Evolutionary conservation across 2,113 vertebrate genomes (phyloP).

Genomic region (Australoheros scitulus): DNA sequence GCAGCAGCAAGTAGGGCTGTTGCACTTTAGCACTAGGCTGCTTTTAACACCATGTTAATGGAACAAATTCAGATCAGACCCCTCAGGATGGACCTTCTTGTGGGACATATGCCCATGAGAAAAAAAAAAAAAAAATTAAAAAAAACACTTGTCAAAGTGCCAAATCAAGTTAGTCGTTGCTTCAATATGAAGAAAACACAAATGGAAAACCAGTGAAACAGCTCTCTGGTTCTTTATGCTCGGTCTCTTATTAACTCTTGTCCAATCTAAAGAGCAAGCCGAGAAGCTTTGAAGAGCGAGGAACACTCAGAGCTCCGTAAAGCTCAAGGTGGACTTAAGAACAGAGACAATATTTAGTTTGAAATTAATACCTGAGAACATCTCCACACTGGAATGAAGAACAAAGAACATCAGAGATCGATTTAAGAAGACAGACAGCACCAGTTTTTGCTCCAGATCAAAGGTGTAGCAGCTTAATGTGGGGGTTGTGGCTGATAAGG

Average conservation of each 20-base stretch:
- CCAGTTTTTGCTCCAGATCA: background rate
- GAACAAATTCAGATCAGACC: constrained; percentile 6
- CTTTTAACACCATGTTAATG: constrained; percentile 57
- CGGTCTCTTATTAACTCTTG: no score
- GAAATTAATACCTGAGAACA: background rate
- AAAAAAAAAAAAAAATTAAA: no score
- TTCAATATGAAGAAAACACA: background rate
- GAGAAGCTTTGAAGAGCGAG: background rate
- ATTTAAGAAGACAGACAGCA: background rate
- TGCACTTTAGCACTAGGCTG: constrained; percentile 18
- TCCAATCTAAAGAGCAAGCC: no score
- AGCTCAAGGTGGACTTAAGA: background rate
- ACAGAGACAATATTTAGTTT: background rate
- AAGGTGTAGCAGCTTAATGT: background rate
- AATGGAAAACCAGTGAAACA: background rate
- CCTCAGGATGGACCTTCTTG: fast-evolving
- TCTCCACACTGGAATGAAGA: background rate
- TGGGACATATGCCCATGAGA: background rate
- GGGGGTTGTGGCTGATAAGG: background rate
- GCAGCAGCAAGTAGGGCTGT: background rate
- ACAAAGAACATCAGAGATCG: background rate
- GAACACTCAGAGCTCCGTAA: background rate
- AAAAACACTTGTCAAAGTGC: background rate
- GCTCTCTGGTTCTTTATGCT: background rate
- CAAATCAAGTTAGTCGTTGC: background rate